Percentiles rank a stretch among this genome's conserved stretches.
Evolutionary conservation across 2,113 vertebrate genomes (phyloP).

Genomic region (Oophaga pumilio): DNA sequence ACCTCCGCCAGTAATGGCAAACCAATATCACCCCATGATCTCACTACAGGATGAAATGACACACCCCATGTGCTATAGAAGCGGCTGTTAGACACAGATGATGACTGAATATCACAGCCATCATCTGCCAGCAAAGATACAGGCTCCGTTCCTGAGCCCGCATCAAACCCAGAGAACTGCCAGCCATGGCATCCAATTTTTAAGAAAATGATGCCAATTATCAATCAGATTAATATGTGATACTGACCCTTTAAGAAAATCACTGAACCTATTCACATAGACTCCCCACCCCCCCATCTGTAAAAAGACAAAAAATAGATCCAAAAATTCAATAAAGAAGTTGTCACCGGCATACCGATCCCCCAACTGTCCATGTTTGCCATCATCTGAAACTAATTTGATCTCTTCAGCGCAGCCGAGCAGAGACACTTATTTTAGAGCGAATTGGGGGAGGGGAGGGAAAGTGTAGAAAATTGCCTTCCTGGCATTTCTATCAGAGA

Average conservation of each 20-base stretch:
- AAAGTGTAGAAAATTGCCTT: conserved; percentile 6
- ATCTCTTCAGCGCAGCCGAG: conserved; percentile 16
- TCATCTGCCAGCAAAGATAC: no score
- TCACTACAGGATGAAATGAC: no score
- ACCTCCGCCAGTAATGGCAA: no score
- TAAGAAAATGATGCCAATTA: no score
- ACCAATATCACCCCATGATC: no score
- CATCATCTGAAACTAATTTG: conserved; percentile 32
- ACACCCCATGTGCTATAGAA: no score
- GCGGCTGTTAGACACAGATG: no score
- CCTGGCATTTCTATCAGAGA: neutral
- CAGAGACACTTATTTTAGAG: conserved; percentile 44
- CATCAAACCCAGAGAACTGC: no score
- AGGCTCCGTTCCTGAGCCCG: no score
- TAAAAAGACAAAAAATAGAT: neutral
- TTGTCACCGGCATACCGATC: conserved; percentile 19
- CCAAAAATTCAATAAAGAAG: conserved; percentile 29
- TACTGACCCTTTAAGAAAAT: neutral
- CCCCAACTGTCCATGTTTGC: neutral
- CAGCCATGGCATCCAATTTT: no score
- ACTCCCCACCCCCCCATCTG: neutral
- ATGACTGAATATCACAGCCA: no score
- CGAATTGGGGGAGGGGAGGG: conserved; percentile 5
- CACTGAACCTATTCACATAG: neutral
- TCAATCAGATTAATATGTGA: neutral